Evolutionary conservation across 2,113 vertebrate species (phyloP).

Genomic region (Callospermophilus lateralis): DNA sequence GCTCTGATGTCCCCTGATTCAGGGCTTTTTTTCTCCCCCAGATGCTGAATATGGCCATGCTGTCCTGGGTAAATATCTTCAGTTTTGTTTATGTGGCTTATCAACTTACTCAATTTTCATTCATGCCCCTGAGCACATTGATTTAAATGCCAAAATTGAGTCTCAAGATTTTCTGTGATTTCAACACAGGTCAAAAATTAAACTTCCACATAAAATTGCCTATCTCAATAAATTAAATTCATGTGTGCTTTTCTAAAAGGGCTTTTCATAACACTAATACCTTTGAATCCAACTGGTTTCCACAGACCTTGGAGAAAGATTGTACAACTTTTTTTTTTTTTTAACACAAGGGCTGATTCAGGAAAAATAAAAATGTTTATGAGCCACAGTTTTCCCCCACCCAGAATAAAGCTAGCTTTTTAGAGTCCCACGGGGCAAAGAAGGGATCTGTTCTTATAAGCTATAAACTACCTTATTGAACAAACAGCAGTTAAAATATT

Average conservation of each 20-base stretch:
- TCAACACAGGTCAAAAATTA: conserved; percentile 66
- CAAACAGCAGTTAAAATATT: background rate
- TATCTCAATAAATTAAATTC: conserved; percentile 76
- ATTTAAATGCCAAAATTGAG: conserved; percentile 42
- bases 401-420: conserved; percentile 75
- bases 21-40: background rate
- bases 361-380: conserved; percentile 80
- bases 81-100: background rate
- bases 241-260: conserved; percentile 74
- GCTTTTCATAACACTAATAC: conserved; percentile 72
- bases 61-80: background rate
- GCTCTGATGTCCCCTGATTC: accelerated
- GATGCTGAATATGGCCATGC: background rate
- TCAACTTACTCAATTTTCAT: background rate
- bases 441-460: conserved; percentile 47
- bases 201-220: conserved; percentile 67
- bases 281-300: conserved; percentile 71
- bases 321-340: conserved; percentile 14
- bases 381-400: conserved; percentile 71
- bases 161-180: conserved; percentile 56
- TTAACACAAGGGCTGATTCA: conserved; percentile 68
- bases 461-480: conserved; percentile 36
- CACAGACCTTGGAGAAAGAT: conserved; percentile 42
- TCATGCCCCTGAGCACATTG: conserved; percentile 25
- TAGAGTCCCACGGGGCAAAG: conserved; percentile 50